phyloP scores from a whole-genome alignment of 2,888 invertebrate genomes.

The Tiphia femorata region DNA sequence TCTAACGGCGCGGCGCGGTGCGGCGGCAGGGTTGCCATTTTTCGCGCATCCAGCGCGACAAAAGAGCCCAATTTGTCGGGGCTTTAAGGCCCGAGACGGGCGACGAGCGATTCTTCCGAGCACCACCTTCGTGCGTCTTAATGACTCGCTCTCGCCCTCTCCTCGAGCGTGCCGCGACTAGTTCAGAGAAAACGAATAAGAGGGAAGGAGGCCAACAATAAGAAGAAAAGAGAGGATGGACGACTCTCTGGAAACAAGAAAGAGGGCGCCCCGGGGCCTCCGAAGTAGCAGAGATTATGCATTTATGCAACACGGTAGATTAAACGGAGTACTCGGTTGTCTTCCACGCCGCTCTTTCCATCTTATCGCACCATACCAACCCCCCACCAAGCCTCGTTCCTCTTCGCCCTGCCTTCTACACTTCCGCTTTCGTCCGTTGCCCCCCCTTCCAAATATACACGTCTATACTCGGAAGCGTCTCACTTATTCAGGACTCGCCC shows the following conservation, averaged over 20 bases:
- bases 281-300: conserved; percentile 47
- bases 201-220: background rate
- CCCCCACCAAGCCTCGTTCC: no score
- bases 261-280: conserved; percentile 16
- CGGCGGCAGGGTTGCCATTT: background rate
- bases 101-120: background rate
- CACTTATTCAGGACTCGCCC: background rate
- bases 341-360: conserved; percentile 9
- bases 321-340: conserved; percentile 47
- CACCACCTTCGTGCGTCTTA: background rate
- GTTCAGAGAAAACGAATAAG: background rate
- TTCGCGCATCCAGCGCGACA: background rate
- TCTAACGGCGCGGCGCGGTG: background rate
- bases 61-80: background rate
- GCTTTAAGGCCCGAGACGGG: background rate
- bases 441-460: background rate
- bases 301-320: conserved; percentile 59
- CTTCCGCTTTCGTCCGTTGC: background rate
- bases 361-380: no score
- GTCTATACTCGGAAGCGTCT: no score
- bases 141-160: background rate
- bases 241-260: conserved; percentile 3
- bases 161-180: background rate
- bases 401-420: background rate
- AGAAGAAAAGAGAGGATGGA: no score